Percentiles rank a stretch among this genome's conserved stretches.
phyloP scores from a whole-genome alignment of 2,888 invertebrate species.

The Megalurothrips usitatus region DNA sequence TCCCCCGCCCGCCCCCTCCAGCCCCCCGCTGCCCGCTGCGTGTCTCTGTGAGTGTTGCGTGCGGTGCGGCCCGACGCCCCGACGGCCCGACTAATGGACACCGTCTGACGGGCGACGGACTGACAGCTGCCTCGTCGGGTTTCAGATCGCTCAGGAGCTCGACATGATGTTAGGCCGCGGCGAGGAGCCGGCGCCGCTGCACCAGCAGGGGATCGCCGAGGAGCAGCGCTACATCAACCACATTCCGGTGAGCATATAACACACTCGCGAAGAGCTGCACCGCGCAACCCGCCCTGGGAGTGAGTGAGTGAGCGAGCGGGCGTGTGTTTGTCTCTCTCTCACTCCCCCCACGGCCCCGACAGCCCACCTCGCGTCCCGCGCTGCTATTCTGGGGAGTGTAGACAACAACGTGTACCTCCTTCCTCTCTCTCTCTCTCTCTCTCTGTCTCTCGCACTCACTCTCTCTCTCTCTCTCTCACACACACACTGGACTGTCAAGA shows the following conservation, averaged over 20 bases:
- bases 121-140: neutral
- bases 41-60: too few species aligned
- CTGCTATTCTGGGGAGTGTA: neutral
- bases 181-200: neutral
- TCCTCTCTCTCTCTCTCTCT: neutral
- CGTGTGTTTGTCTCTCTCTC: too few species aligned
- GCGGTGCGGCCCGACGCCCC: too few species aligned
- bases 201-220: neutral
- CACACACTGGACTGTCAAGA: too few species aligned
- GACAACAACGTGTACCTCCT: neutral
- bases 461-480: neutral
- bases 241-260: neutral
- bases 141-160: constrained; percentile 8
- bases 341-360: neutral
- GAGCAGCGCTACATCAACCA: constrained; percentile 20
- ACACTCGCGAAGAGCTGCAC: neutral
- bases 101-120: neutral
- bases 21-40: too few species aligned
- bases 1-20: too few species aligned
- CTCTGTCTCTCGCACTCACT: neutral
- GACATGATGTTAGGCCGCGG: neutral
- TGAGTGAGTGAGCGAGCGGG: too few species aligned
- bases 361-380: neutral
- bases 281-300: neutral
- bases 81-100: too few species aligned